These are phyloP conservation scores for Octomys mimax DNA, from an alignment of 2,797 vertebrate species.

Conservation along the genomic window DNA sequence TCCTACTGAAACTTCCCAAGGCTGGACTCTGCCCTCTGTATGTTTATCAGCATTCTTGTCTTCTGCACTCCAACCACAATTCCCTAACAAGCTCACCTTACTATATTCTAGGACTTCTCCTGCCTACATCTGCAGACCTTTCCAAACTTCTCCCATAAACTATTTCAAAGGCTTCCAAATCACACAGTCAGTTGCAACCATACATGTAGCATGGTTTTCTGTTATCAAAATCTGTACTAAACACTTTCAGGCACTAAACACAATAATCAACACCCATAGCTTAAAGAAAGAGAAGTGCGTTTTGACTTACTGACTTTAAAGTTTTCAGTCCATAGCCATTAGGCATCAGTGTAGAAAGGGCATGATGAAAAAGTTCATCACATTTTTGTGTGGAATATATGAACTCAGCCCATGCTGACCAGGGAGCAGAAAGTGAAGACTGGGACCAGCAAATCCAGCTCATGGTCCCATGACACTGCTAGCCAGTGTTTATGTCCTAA, in stretches of 20 bases:
- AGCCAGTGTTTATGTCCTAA: not conserved
- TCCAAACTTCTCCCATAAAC: not conserved
- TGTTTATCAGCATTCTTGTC: not conserved
- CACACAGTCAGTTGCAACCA: not conserved
- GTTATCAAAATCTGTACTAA: not conserved
- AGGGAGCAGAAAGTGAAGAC: not conserved
- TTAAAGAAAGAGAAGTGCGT: not conserved
- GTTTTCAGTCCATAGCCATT: not conserved
- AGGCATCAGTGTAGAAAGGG: not conserved
- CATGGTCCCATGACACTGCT: not conserved
- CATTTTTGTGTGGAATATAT: not conserved
- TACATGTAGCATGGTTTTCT: not conserved
- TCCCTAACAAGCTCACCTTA: not conserved
- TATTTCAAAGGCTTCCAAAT: not conserved
- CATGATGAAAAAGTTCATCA: too few species aligned
- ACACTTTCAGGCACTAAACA: not conserved
- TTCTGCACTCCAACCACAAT: not conserved
- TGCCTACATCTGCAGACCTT: not conserved
- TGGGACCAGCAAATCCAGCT: not conserved
- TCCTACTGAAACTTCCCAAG: not conserved
- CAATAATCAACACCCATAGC: not conserved
- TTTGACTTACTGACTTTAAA: not conserved
- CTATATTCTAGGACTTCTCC: not conserved
- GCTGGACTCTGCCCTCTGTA: not conserved
- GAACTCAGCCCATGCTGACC: not conserved